A percentile compares a stretch with the other conserved stretches of the same genome.
These are phyloP conservation scores for Macquaria ambigua DNA, from an alignment of 2,113 vertebrate genomes.

Conservation along the genomic window DNA sequence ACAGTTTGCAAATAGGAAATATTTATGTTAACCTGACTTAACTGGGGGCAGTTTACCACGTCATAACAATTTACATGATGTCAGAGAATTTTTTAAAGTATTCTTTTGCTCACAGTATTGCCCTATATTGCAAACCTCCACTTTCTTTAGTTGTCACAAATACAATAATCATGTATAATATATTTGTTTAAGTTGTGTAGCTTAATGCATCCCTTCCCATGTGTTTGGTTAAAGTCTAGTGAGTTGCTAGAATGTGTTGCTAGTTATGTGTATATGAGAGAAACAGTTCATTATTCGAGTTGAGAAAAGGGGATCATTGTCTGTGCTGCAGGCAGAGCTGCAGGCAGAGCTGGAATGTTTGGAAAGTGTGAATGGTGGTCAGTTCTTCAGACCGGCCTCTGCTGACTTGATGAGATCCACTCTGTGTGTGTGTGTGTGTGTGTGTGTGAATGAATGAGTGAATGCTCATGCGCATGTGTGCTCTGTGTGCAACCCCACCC, in stretches of 20 bases:
- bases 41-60: neutral
- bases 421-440: neutral
- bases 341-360: constrained; percentile 57
- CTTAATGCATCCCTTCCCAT: constrained; percentile 11
- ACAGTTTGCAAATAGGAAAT: neutral
- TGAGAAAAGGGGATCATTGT: constrained; percentile 75
- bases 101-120: neutral
- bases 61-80: neutral
- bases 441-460: neutral
- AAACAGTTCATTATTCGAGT: constrained; percentile 59
- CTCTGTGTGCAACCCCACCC: constrained; percentile 6
- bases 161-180: neutral
- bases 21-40: neutral
- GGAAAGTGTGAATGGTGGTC: constrained; percentile 74
- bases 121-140: neutral
- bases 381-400: constrained; percentile 53
- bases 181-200: neutral
- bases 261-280: constrained; percentile 44
- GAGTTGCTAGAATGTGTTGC: constrained; percentile 31
- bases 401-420: constrained; percentile 46
- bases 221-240: neutral
- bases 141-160: neutral
- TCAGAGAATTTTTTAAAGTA: neutral
- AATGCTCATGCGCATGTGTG: constrained; percentile 7
- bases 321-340: constrained; percentile 23